Percentiles rank a stretch among this genome's conserved stretches.
phyloP scores from a whole-genome alignment of 2,113 vertebrate genomes.

The Dendrocopos noguchii region DNA sequence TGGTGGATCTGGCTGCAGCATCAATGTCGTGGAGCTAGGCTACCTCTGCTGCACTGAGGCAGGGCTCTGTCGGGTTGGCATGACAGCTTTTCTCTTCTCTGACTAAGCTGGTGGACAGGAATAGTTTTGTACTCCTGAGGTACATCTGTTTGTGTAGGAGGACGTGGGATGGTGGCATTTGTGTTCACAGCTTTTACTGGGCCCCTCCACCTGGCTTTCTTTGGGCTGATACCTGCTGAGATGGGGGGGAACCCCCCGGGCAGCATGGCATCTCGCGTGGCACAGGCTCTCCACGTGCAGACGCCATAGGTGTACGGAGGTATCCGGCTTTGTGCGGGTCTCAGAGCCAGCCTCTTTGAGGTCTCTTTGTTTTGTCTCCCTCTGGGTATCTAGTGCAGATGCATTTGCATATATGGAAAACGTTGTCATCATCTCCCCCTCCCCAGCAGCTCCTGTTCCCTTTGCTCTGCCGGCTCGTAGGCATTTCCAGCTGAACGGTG shows the following conservation, averaged over 20 bases:
- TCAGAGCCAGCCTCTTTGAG: conserved; percentile 23
- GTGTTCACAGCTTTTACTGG: conserved; percentile 27
- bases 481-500: conserved; percentile 43
- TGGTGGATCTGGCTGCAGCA: neutral
- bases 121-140: conserved; percentile 34
- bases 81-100: conserved; percentile 34
- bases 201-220: neutral
- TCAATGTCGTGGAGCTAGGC: neutral
- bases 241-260: neutral
- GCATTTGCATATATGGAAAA: conserved; percentile 71
- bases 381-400: conserved; percentile 30
- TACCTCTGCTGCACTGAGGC: neutral
- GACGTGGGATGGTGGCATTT: conserved; percentile 62
- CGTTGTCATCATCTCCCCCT: conserved; percentile 49
- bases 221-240: neutral
- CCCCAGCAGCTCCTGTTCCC: conserved; percentile 21
- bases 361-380: conserved; percentile 71
- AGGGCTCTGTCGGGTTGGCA: neutral
- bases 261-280: fast-evolving
- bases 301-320: neutral
- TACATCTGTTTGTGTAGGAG: conserved; percentile 57
- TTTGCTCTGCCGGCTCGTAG: conserved; percentile 11
- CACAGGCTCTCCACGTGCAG: neutral
- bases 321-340: conserved; percentile 44
- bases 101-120: conserved; percentile 49